Evolutionary conservation across 2,113 vertebrate species (phyloP), one percentile per base, ranked within the genome.

Genomic region (Percopsis transmontana): DNA sequence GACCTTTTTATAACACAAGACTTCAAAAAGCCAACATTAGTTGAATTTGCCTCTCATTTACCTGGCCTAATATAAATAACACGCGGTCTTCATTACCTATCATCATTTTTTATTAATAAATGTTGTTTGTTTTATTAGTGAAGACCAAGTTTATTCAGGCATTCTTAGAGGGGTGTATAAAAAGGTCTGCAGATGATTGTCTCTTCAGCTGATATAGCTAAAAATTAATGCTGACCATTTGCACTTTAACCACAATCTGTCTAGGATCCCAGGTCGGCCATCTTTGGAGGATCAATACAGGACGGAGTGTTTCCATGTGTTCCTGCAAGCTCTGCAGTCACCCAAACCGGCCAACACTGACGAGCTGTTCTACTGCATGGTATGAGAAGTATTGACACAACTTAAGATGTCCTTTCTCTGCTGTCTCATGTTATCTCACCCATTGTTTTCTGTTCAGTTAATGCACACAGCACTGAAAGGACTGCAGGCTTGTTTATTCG

Each of bases 381-480:
- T 99, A 85, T 2, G 13, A 3, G 48, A 48, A 0, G 13, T 12
- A 3, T 0, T 58, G 2, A 0, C 2, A 14, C 7, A 53, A 6
- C 66, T n/a, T n/a, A n/a, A n/a, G n/a, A 41, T 45, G 44, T 45
- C 16, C 13, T 45, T 45, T 5, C 16, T 45, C 13, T 45, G 12
- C 13, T 45, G 12, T 45, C 12, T 7, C 47, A 16, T 23, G 9
- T 45, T 18, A 9, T 6, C 0, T 57, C 2, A 0, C 2, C 16
- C 8, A 57, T 9, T 67, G 14, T 65, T 13, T 41, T 56, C 12
- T 54, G 52, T 62, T 18, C 79, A 99, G 97, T 84, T 98, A 68
- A 85, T 96, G 64, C 96, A 98, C 67, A 95, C 91, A 53, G 93
- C 97, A 2, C 84, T 98, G 79, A 98, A 96, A 84, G 97, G 97